Base-by-base conservation (phyloP, 2,888 invertebrate species). In the Pediacus dermestoides region DNA sequence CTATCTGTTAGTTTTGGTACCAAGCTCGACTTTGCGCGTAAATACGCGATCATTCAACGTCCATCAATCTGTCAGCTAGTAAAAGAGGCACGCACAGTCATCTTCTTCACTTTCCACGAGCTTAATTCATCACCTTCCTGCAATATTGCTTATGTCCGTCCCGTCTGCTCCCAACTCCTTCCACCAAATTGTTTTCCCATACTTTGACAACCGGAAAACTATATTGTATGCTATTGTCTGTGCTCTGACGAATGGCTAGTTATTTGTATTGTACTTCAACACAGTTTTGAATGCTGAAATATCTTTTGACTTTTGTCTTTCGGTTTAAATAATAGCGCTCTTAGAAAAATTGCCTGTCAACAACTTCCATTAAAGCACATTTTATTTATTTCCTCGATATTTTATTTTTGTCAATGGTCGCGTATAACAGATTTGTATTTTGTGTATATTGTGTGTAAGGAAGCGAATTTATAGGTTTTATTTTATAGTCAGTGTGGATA, bases 21-120 rank as follows among this genome's bases (percentile, higher is more conserved):
- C 48, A 40, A 39, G 48, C 45, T 43, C 47, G 33, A 46, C 45
- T 57, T 47, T 52, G 52, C 54, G 56, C 61, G 60, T 61, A 60
- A 61, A 60, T 60, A 61, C 59, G 58, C 59, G 56, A 60, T 61
- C 61, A 58, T 55, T 61, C 61, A 61, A 61, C 58, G 61, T 61
- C 61, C 55, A 57, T 61, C 61, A 61, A 55, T 42, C 48, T 58
- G 61, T 61, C 61, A 57, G 49, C 36, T 32, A 30, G 43, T 50
- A 55, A 58, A 52, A 53, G 55, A 55, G 55, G 53, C 58, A 58
- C 60, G 57, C 59, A 57, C 58, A 51, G 46, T 43, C 51, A 45
- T 47, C 47, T 26, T 42, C 42, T 36, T 43, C 49, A 44, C 45
- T 48, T 26, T 46, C 45, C 41, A 28, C 13, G 28, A 44, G 49